Evolutionary conservation across 2,888 invertebrate species (phyloP).

Genomic region (Syrista parreyssii): DNA sequence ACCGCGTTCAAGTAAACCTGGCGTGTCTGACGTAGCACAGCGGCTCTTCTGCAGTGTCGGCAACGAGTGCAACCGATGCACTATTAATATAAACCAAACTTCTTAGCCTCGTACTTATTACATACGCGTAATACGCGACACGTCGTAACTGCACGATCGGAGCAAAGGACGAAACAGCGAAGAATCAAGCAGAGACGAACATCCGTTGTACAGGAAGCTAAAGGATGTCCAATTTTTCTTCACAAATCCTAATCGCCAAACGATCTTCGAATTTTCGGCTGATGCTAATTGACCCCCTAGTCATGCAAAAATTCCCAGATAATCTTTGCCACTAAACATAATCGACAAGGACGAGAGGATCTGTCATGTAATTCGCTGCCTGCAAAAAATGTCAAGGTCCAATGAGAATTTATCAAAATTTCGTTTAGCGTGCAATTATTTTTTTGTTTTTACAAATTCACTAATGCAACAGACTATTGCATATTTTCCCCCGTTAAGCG

Average conservation of each 20-base stretch:
- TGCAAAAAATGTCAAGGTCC: constrained; percentile 34
- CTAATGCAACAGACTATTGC: constrained; percentile 5
- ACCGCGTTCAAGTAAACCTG: background rate
- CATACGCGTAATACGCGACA: background rate
- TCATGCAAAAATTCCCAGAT: background rate
- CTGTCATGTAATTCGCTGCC: constrained; percentile 39
- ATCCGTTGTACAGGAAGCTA: background rate
- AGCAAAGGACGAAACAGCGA: too few relatives aligned
- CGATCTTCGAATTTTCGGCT: background rate
- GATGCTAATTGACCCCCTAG: background rate
- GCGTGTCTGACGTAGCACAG: background rate
- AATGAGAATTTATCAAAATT: background rate
- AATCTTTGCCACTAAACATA: background rate
- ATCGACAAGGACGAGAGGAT: constrained; percentile 25
- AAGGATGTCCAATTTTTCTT: background rate
- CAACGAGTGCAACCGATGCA: background rate
- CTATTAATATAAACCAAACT: background rate
- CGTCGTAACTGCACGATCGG: too few relatives aligned
- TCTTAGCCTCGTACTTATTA: background rate
- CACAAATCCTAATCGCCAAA: background rate
- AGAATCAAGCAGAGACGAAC: too few relatives aligned
- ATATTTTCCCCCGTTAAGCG: constrained; percentile 11
- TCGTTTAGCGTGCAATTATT: background rate
- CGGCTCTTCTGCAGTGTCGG: background rate
- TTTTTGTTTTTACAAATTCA: background rate